phyloP scores from a whole-genome alignment of 2,797 vertebrate species.

The Manis javanica region DNA sequence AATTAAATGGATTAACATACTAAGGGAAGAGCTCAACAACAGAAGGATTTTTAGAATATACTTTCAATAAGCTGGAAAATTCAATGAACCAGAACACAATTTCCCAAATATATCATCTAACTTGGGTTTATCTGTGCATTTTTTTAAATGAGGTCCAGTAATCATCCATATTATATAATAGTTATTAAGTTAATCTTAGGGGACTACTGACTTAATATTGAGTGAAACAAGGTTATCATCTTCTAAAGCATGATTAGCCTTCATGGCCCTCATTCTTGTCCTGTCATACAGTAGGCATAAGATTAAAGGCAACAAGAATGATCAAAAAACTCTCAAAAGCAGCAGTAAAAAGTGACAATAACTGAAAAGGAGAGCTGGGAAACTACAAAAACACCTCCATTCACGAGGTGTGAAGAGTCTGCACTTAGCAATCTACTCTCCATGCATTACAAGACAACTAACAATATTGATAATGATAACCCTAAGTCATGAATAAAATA shows the following conservation, averaged over 20 bases:
- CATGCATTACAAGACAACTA: neutral
- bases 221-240: neutral
- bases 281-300: neutral
- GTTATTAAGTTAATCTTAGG: neutral
- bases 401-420: neutral
- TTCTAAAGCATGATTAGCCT: neutral
- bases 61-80: neutral
- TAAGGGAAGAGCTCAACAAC: neutral
- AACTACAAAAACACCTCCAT: neutral
- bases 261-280: neutral
- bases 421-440: neutral
- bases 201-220: neutral
- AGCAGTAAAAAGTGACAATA: neutral
- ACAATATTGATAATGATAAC: neutral
- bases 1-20: neutral
- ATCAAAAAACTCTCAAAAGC: constrained; percentile 43
- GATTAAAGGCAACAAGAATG: constrained; percentile 3
- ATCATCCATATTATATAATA: neutral
- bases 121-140: neutral
- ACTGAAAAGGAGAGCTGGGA: constrained; percentile 15
- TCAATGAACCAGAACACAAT: neutral
- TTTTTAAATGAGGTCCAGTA: constrained; percentile 39
- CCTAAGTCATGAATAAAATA: constrained; percentile 36
- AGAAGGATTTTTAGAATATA: constrained; percentile 16
- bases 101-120: neutral